Conservation (phyloP, 2,113 vertebrate species). For the Oreochromis niloticus region DNA sequence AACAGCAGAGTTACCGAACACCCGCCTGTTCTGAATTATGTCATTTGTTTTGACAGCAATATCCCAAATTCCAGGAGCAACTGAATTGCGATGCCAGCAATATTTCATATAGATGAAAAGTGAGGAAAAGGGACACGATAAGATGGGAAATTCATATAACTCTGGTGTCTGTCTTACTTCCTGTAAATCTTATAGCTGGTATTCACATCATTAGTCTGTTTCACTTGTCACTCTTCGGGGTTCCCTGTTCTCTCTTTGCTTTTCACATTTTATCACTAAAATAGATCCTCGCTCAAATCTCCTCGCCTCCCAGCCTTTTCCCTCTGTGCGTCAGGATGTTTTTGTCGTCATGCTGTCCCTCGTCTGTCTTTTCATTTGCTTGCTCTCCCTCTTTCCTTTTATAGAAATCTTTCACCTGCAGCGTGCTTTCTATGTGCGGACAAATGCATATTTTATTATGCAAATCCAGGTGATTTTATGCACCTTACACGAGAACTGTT, state of each 20-base stretch:
- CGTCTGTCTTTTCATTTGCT: neutral
- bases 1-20: neutral
- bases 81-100: neutral
- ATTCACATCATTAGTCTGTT: constrained; percentile 23
- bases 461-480: neutral
- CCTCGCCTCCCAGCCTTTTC: neutral
- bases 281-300: neutral
- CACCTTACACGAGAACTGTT: neutral
- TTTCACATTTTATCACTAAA: neutral
- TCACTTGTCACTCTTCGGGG: neutral
- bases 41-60: neutral
- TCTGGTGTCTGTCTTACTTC: neutral
- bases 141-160: neutral
- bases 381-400: neutral
- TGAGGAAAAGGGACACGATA: neutral
- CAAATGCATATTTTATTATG: neutral
- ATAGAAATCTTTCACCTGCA: neutral
- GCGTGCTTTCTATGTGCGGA: neutral
- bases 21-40: neutral
- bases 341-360: neutral
- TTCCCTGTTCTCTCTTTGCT: neutral
- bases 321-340: neutral
- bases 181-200: neutral
- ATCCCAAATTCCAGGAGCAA: neutral
- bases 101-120: neutral